Base-by-base conservation (phyloP, 2,888 invertebrate species). In the Lasioglossum vierecki region DNA sequence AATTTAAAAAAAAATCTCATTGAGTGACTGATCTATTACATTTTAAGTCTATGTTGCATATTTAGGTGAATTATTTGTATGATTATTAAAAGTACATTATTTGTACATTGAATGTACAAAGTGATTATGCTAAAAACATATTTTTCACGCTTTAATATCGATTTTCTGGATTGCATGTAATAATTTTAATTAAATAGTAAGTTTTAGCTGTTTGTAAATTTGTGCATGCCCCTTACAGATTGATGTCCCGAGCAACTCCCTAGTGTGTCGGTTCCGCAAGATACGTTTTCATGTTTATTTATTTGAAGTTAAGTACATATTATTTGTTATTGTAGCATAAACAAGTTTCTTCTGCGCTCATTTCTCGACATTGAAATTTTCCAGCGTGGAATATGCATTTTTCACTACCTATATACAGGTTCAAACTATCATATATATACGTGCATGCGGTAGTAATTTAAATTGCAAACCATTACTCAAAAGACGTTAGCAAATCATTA, bases 231-330 rank as follows among this genome's bases (percentile, higher is more conserved):
- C 66, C 70, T 70, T 70, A 70, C n/a, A 22, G 5, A 30, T 68
- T 46, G 83, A 57, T 30, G n/a, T n/a, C 72, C 66, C n/a, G 72
- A 9, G 18, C 11, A 66, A 30, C 82, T 57, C 22, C 15, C 22
- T 1, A 68, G 66, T 13, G 6, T 22, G 26, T 71, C 66, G 26
- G 35, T 66, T 30, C n/a, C 4, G 3, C 2, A 22, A 22, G 39
- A 68, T 41, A 57, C 44, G 4, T 44, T 15, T 18, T 4, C 30
- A 8, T 76, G 4, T 15, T 39, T 57, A 9, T 46, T 15, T 22
- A 9, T 30, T 78, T 26, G 30, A 60, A 53, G 6, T 63, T 26
- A 49, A 0, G 26, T 13, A 49, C 41, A 15, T 26, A 18, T 15
- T 53, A 15, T 53, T 44, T 5, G 70, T 39, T 41, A 70, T 70